These are phyloP conservation scores for Elaphurus davidianus DNA, from an alignment of 2,113 vertebrate genomes.

Conservation along the genomic window DNA sequence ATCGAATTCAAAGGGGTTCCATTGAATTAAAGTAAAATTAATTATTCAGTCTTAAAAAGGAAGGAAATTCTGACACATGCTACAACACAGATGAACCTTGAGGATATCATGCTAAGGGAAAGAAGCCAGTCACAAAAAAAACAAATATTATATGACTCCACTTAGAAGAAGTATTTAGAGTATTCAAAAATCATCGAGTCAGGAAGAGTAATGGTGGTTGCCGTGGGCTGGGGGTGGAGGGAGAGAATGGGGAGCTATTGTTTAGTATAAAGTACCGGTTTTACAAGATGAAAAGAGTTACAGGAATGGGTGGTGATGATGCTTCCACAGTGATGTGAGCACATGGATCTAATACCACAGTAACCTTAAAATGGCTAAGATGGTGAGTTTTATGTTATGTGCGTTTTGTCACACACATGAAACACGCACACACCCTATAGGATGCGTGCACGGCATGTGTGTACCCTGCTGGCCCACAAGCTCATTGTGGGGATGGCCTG, in stretches of 20 bases:
- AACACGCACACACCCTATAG: too few relatives aligned
- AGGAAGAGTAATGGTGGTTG: not conserved
- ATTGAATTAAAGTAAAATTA: not conserved
- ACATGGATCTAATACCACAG: accelerated
- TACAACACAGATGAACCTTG: accelerated
- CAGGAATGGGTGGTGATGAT: too few relatives aligned
- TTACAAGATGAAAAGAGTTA: not conserved
- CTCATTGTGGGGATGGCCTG: not conserved
- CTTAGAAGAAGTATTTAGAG: not conserved
- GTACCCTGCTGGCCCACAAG: not conserved
- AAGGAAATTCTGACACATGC: not conserved
- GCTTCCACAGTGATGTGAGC: not conserved
- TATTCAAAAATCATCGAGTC: not conserved
- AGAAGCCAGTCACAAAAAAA: not conserved
- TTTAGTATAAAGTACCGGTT: not conserved
- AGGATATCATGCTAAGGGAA: not conserved
- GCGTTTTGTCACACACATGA: not conserved
- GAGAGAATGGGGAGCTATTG: not conserved
- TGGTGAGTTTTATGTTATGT: not conserved
- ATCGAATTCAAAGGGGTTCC: not conserved
- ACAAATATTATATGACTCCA: not conserved
- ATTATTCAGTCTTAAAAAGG: not conserved
- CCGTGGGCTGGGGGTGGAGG: not conserved
- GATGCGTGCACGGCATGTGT: accelerated
- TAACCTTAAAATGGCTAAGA: not conserved